Base-by-base conservation (phyloP, 1,140 invertebrate genomes). In the Idris sp. region DNA sequence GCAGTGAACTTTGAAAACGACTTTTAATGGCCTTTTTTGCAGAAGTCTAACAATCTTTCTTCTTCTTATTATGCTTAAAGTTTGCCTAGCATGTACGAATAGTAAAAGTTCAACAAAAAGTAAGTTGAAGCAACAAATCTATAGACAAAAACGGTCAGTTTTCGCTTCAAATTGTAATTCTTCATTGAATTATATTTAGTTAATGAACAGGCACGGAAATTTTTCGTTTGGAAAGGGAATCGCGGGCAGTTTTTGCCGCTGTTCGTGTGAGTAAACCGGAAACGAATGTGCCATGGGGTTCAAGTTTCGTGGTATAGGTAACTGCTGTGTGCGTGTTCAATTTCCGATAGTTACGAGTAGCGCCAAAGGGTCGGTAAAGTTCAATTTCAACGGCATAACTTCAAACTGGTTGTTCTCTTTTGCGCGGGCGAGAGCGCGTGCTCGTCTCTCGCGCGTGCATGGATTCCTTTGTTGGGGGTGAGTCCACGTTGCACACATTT, bases 341-440 rank as follows among this genome's bases (percentile, higher is more conserved):
- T 83, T 83, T 83, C 81, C 78, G 78, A 82, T 80, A 80, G 80
- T 82, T 83, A 77, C 78, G 61, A 77, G 69, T 49, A 76, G 71
- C 72, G 62, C 74, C 77, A 82, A 82, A 80, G 78, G 78, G 68
- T 82, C 76, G 77, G 64, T 69, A 71, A 83, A 83, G 79, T 82
- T 83, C 81, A 82, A 82, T 82, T 83, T 81, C 74, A 80, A 77
- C 67, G 69, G 59, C 62, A 69, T 74, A 81, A 80, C 79, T 80
- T 78, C 46, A 33, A 43, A 56, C 64, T 77, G 43, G 35, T 9
- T 58, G 54, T 16, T 65, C 48, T 61, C 54, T 68, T 56, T 35
- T 51, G 43, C 64, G 35, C 43, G 65, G n/a, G n/a, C 71, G 72
- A 59, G 40, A 54, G 30, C 48, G 67, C 58, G 58, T 79, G 69